phyloP scores from a whole-genome alignment of 2,797 vertebrate genomes.

The Lepus townsendii region DNA sequence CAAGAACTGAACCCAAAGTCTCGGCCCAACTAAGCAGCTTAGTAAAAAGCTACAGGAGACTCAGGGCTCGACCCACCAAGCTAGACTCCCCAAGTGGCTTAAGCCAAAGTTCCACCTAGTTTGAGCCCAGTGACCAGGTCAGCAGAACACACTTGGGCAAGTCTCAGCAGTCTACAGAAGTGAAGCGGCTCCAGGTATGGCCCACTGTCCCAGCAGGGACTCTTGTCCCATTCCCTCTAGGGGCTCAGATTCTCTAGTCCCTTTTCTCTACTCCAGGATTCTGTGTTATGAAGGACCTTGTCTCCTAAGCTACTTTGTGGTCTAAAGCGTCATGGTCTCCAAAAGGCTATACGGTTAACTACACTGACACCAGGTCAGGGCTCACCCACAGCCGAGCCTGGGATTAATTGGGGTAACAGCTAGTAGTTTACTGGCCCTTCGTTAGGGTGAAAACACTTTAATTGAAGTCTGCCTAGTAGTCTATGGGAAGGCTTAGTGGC shows the following conservation, averaged over 20 bases:
- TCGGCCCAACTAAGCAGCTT: not conserved
- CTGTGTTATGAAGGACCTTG: no score
- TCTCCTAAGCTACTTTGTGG: no score
- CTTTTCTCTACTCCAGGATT: no score
- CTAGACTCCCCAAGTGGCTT: not conserved
- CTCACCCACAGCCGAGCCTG: not conserved
- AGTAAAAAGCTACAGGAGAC: not conserved
- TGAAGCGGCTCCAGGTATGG: no score
- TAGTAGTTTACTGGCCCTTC: not conserved
- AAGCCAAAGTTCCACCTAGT: not conserved
- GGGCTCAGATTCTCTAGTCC: no score
- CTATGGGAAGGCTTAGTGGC: not conserved
- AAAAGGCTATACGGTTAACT: not conserved
- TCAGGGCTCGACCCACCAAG: not conserved
- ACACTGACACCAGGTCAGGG: not conserved
- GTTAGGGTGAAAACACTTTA: not conserved
- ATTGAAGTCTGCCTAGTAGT: not conserved
- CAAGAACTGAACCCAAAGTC: not conserved
- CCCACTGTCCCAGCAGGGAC: not conserved
- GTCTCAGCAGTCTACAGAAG: not conserved
- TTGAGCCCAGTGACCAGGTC: not conserved
- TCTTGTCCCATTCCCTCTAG: no score
- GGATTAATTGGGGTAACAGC: not conserved
- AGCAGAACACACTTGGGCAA: not conserved
- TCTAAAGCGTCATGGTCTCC: no score